Evolutionary conservation across 2,113 vertebrate species (phyloP), one percentile per base, ranked within the genome.

Genomic region (Ciconia stormi): DNA sequence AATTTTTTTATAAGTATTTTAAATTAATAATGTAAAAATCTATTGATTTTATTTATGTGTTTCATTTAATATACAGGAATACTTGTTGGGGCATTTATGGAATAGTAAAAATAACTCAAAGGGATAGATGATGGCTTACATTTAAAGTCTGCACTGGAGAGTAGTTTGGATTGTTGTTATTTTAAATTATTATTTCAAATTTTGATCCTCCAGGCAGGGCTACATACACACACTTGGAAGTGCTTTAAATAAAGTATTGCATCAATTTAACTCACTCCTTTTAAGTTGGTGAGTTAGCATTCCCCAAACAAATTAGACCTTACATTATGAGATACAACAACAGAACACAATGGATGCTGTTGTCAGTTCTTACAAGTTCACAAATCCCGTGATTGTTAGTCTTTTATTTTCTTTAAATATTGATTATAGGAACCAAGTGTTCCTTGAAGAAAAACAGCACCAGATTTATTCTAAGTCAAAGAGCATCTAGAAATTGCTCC

Each of bases 21-120:
- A 96, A 97, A 97, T 95, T 93, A 97, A 89, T 96, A 95, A 97
- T 96, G 82, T 84, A 95, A 92, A 96, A 95, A 93, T 72, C 65
- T 72, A 96, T 97, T 95, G 91, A 96, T 95, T 94, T 83, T 82
- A 82, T 92, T 92, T 95, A 79, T 72, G 83, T 84, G 77, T 94
- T 95, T 93, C 56, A 89, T 85, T 96, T 97, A 95, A 87, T 95
- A 94, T 46, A 95, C 61, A 95, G 40, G 49, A 95, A 94, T 84
- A 85, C 47, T 72, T 91, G 40, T 79, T 86, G 38, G 19, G 38
- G 13, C 40, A 46, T 89, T 95, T 95, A 70, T 58, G 56, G 40
- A 87, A 76, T 36, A 71, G 17, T 79, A 95, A 97, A 97, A 95
- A 95, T 96, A 96, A 73, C 66, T 79, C 27, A 46, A 27, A 86